A percentile compares a stretch with the other conserved stretches of the same genome.
phyloP scores from a whole-genome alignment of 2,888 invertebrate genomes.

The Galeruca laticollis region DNA sequence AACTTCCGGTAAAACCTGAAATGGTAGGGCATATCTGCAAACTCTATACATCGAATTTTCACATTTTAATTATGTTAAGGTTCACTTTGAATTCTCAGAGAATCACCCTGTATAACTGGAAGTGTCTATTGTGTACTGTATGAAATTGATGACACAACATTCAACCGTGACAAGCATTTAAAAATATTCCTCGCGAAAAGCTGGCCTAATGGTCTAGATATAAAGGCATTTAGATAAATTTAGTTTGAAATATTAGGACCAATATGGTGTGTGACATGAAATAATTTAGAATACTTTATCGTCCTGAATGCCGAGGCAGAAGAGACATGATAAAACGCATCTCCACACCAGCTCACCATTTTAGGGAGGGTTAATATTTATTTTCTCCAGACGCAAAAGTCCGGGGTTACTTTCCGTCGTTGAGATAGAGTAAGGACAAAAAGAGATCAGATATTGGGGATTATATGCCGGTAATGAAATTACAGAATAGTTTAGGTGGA shows the following conservation, averaged over 20 bases:
- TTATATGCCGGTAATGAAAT: conserved; percentile 6
- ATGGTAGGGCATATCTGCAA: no score
- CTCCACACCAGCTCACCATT: conserved; percentile 14
- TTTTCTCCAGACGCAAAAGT: conserved; percentile 22
- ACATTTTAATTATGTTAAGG: no score
- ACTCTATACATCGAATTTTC: no score
- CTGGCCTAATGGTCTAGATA: conserved; percentile 19
- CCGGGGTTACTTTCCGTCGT: conserved; percentile 14
- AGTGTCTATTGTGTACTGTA: no score
- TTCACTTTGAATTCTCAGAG: no score
- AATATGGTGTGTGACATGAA: conserved; percentile 35
- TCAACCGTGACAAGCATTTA: background rate
- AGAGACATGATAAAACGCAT: conserved; percentile 31
- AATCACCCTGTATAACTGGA: no score
- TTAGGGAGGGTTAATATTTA: conserved; percentile 28
- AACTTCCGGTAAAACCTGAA: no score
- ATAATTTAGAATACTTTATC: conserved; percentile 35
- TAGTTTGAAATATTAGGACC: conserved; percentile 32
- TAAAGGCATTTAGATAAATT: conserved; percentile 33
- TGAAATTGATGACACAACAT: background rate
- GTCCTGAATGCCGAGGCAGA: conserved; percentile 22
- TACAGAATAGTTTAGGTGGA: background rate
- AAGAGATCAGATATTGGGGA: conserved; percentile 1
- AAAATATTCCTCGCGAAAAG: conserved; percentile 11
- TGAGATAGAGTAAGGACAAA: conserved; percentile 13